Conservation (phyloP, 2,888 invertebrate genomes). For the Mamestra brassicae region DNA sequence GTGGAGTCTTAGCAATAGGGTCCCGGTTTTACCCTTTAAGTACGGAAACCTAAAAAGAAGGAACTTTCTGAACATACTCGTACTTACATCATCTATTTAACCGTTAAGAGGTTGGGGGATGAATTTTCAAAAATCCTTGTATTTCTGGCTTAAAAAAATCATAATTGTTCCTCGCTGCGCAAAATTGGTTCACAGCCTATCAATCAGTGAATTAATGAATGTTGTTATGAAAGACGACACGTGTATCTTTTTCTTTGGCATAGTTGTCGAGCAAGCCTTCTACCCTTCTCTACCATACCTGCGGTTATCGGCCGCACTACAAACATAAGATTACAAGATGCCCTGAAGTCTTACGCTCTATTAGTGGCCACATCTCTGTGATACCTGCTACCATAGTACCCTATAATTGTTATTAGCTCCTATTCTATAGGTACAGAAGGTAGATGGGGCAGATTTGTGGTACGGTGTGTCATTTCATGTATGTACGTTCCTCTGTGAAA, state of each 20-base stretch:
- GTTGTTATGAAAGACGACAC: too few relatives aligned
- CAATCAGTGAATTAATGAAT: background rate
- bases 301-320: constrained; percentile 32
- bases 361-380: constrained; percentile 45
- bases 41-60: too few relatives aligned
- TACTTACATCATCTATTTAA: too few relatives aligned
- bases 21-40: too few relatives aligned
- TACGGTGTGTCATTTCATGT: constrained; percentile 1
- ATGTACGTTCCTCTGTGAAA: background rate
- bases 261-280: constrained; percentile 8
- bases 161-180: too few relatives aligned
- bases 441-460: constrained; percentile 21
- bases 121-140: too few relatives aligned
- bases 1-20: too few relatives aligned
- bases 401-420: constrained; percentile 8
- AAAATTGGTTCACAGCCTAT: background rate
- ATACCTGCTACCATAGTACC: background rate
- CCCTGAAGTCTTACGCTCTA: constrained; percentile 9
- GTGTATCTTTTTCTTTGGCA: background rate
- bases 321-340: constrained; percentile 39
- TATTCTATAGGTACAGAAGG: background rate
- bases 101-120: too few relatives aligned
- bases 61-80: too few relatives aligned
- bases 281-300: background rate
- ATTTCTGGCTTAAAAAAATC: too few relatives aligned